These are phyloP conservation scores for Furnarius figulus DNA, from an alignment of 2,113 vertebrate genomes.

Conservation along the genomic window DNA sequence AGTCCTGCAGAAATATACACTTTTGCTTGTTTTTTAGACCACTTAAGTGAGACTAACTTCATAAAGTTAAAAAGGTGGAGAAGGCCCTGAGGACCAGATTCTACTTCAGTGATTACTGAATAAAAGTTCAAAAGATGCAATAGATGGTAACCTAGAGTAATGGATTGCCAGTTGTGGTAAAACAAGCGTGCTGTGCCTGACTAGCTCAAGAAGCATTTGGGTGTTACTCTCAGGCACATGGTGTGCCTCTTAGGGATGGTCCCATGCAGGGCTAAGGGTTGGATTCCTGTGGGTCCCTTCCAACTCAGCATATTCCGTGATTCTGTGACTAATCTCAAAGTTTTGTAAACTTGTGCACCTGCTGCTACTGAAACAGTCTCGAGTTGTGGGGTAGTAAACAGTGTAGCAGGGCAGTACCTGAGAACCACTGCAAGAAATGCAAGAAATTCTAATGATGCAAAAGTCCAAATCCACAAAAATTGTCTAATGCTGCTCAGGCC, in stretches of 20 bases:
- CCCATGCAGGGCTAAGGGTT: background rate
- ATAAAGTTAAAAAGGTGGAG: background rate
- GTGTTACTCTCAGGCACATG: background rate
- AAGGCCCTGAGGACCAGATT: background rate
- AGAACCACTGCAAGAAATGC: background rate
- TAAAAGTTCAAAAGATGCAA: background rate
- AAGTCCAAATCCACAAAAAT: background rate
- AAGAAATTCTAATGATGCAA: background rate
- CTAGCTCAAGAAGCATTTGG: background rate
- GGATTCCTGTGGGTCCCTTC: background rate
- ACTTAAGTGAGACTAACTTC: slow-evolving; percentile 5
- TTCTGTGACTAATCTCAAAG: background rate
- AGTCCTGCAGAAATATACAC: slow-evolving; percentile 10
- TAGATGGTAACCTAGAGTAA: background rate
- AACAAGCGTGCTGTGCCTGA: background rate
- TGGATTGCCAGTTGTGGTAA: background rate
- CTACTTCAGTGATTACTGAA: background rate
- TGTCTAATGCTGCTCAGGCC: background rate
- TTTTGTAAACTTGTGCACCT: background rate
- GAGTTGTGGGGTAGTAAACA: rapidly evolving
- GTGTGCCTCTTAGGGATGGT: background rate
- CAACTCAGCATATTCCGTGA: background rate
- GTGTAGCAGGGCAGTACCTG: background rate
- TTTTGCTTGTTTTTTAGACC: background rate
- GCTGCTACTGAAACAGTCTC: background rate